Conservation (phyloP, 1,140 invertebrate species). For the Pseudachorutes palmiensis region DNA sequence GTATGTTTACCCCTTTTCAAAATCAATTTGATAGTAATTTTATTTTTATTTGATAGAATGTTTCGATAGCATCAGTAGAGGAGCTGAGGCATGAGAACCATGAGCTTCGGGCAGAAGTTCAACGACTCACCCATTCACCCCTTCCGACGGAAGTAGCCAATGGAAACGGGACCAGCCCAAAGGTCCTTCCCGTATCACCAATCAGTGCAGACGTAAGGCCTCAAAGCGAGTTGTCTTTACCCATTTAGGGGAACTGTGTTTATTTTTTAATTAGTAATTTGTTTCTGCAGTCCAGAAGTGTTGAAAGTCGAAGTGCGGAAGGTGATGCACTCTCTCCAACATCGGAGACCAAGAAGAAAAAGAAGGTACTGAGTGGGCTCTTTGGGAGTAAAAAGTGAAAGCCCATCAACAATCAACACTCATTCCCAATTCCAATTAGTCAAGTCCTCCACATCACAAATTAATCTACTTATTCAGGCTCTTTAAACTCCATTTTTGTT, state of each 20-base stretch:
- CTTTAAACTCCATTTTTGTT: background rate
- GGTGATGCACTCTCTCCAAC: background rate
- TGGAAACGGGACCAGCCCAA: background rate
- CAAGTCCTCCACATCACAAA: background rate
- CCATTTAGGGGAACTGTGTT: no score
- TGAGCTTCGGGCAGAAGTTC: background rate
- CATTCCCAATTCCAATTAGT: background rate
- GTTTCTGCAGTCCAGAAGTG: background rate
- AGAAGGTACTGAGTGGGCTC: conserved; percentile 10
- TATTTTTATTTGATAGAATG: background rate
- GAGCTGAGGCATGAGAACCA: background rate
- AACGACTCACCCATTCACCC: background rate
- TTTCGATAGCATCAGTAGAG: background rate
- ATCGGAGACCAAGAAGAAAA: background rate
- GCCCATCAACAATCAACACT: background rate
- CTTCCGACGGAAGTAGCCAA: background rate
- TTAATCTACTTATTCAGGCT: background rate
- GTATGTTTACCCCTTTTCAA: background rate
- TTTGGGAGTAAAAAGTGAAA: background rate
- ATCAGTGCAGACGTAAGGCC: background rate
- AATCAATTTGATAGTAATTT: no score
- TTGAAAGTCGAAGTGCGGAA: background rate
- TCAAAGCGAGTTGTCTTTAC: no score
- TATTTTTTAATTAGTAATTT: no score
- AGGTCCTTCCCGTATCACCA: background rate